These are phyloP conservation scores for Tipula lateralis DNA, from an alignment of 2,888 invertebrate species.

Conservation along the genomic window DNA sequence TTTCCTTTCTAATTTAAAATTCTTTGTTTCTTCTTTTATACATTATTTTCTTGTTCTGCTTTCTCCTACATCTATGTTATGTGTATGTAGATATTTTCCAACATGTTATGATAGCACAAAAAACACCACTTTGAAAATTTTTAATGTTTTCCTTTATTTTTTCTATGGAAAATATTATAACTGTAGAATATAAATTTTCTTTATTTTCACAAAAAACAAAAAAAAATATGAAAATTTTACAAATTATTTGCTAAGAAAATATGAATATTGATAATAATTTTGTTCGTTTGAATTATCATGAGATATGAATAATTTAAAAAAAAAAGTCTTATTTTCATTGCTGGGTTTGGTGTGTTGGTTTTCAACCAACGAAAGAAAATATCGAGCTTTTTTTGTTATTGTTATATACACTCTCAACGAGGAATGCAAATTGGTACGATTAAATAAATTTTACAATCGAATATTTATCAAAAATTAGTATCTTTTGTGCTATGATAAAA, in stretches of 20 bases:
- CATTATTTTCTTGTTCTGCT: neutral
- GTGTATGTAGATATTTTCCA: neutral
- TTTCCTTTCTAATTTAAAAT: constrained; percentile 19
- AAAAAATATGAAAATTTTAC: neutral
- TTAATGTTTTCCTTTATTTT: neutral
- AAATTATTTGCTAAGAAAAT: constrained; percentile 24
- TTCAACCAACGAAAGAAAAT: neutral
- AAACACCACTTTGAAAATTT: neutral
- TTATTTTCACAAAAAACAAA: neutral
- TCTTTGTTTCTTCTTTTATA: neutral
- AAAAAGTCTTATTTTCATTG: neutral
- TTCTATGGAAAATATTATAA: neutral
- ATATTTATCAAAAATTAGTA: neutral
- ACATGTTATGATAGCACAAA: neutral
- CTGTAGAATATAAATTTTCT: constrained; percentile 4
- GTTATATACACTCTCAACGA: neutral
- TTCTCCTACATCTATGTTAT: neutral
- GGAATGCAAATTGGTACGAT: constrained; percentile 11
- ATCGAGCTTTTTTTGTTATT: neutral
- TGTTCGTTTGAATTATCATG: constrained; percentile 19
- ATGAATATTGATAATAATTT: constrained; percentile 19
- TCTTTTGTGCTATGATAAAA: neutral
- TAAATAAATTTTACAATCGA: neutral
- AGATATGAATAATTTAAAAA: neutral
- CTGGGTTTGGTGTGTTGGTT: neutral